Conservation (phyloP, 1,140 invertebrate species). For the Neuroterus valhalla region DNA sequence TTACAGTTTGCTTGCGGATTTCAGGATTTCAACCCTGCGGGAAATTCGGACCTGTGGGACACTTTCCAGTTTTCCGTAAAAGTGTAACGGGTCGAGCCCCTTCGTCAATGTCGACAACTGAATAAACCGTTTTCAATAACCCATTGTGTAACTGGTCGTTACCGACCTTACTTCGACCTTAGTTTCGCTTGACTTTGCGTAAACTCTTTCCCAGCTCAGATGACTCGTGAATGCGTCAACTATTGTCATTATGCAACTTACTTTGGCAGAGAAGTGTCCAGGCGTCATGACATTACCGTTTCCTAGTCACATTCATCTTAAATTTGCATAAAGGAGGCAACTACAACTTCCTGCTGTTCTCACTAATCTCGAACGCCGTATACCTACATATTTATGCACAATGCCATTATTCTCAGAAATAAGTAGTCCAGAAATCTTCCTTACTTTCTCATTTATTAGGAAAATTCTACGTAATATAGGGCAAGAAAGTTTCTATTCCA, state of each 20-base stretch:
- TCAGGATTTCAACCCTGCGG: conserved; percentile 12
- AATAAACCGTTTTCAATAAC: conserved; percentile 8
- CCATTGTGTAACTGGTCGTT: conserved; percentile 52
- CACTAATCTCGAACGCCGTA: not conserved
- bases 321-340: conserved; percentile 10
- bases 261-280: conserved; percentile 55
- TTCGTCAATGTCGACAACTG: not conserved
- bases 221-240: conserved; percentile 53
- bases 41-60: not conserved
- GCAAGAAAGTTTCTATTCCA: no score
- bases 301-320: conserved; percentile 42
- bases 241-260: conserved; percentile 55
- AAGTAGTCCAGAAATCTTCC: not conserved
- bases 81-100: conserved; percentile 9
- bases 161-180: conserved; percentile 52
- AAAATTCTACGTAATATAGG: no score
- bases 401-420: conserved; percentile 1
- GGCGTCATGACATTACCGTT: conserved; percentile 44
- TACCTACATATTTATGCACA: not conserved
- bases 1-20: conserved; percentile 22
- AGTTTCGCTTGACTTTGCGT: conserved; percentile 52
- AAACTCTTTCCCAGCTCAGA: conserved; percentile 44
- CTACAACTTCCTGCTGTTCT: conserved; percentile 9
- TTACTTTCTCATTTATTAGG: not conserved
- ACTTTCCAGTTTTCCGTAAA: not conserved